phyloP scores from a whole-genome alignment of 1,140 invertebrate species.

The Anadara kagoshimensis region DNA sequence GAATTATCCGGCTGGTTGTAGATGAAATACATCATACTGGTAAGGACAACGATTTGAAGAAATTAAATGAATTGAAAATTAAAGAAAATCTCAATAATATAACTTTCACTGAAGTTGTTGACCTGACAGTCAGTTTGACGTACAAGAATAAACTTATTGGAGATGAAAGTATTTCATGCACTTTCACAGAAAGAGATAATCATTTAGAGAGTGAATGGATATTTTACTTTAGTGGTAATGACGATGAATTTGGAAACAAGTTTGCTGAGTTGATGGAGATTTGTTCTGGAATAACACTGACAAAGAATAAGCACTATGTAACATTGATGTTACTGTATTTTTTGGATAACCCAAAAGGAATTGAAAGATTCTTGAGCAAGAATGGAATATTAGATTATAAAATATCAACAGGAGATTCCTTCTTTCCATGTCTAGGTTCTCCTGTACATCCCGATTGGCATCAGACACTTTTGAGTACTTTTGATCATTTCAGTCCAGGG shows the following conservation, averaged over 20 bases:
- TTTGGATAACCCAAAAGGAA: not conserved
- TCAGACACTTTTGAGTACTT: not conserved
- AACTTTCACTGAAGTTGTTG: not conserved
- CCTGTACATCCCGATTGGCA: constrained; percentile 11
- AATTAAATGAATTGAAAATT: not conserved
- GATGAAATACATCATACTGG: not conserved
- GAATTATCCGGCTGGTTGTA: not conserved
- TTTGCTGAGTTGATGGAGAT: not conserved
- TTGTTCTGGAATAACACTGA: not conserved
- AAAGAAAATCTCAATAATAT: not conserved
- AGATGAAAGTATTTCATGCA: not conserved
- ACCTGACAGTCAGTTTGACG: not conserved
- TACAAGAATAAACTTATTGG: not conserved
- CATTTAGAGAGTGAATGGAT: not conserved
- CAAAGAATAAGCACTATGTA: not conserved
- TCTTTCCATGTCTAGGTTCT: not conserved
- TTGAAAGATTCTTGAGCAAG: not conserved
- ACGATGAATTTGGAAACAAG: not conserved
- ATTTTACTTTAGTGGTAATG: not conserved
- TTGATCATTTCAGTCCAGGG: not conserved
- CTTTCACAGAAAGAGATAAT: not conserved
- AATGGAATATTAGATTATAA: not conserved
- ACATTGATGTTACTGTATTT: not conserved
- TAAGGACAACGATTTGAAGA: too few relatives aligned
- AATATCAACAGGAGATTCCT: not conserved